A percentile compares a stretch with the other conserved stretches of the same genome.
These are phyloP conservation scores for Malthinus seriepunctatus DNA, from an alignment of 2,888 invertebrate species.

Conservation along the genomic window DNA sequence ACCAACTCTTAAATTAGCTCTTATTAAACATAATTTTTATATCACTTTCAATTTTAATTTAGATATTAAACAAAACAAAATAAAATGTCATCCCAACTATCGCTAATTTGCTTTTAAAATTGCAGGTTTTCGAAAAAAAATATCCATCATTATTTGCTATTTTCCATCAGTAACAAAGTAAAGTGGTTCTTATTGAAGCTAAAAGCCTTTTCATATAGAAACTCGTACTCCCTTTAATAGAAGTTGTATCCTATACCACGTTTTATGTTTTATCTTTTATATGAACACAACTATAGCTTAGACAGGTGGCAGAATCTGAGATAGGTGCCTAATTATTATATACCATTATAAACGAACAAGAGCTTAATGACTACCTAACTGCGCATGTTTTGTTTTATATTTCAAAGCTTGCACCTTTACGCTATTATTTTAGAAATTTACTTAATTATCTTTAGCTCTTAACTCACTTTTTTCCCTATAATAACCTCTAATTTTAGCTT, in stretches of 20 bases:
- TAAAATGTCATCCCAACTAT: no score
- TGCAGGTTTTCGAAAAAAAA: no score
- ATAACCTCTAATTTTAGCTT: no score
- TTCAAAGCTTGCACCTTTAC: neutral
- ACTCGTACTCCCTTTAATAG: neutral
- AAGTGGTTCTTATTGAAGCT: neutral
- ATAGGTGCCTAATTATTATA: conserved; percentile 21
- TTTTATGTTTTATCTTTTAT: conserved; percentile 15
- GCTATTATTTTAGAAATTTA: neutral
- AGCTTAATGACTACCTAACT: conserved; percentile 19
- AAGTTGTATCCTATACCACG: neutral
- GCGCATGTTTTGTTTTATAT: conserved; percentile 2
- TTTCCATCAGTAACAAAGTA: neutral
- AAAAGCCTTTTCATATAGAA: neutral
- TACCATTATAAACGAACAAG: conserved; percentile 15
- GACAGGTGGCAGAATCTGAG: conserved; percentile 25
- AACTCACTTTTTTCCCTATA: neutral
- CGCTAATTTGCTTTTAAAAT: no score
- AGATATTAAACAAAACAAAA: conserved; percentile 1
- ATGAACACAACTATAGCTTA: conserved; percentile 7
- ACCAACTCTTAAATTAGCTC: conserved; percentile 23
- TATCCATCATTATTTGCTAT: no score
- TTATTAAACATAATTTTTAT: conserved; percentile 19
- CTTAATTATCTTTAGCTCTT: neutral
- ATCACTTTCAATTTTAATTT: conserved; percentile 7